Percentiles rank a stretch among this genome's conserved stretches.
Conservation (phyloP, 1,140 invertebrate genomes). For the Globodera ellingtonae region DNA sequence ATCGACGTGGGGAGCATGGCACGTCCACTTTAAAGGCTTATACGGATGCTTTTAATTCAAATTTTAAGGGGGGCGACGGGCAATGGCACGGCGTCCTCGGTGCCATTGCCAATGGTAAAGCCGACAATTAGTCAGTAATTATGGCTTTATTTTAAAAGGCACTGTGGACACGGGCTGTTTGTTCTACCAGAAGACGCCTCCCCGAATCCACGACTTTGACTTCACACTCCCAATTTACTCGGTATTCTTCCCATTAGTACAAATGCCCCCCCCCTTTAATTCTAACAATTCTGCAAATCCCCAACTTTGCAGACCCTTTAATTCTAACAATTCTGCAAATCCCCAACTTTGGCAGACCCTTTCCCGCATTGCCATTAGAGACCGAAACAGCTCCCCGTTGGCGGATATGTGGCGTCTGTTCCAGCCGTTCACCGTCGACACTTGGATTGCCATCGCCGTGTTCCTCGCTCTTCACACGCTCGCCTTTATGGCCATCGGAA, state of each 20-base stretch:
- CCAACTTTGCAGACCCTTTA: neutral
- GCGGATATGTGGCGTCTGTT: conserved; percentile 10
- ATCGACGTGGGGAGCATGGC: conserved; percentile 38
- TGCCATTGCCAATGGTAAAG: conserved; percentile 32
- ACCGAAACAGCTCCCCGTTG: conserved; percentile 1
- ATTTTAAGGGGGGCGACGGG: neutral
- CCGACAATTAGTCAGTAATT: neutral
- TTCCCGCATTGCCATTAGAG: neutral
- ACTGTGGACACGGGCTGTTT: conserved; percentile 45
- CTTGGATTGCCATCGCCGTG: neutral
- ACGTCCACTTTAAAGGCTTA: neutral
- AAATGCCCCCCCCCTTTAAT: too few species aligned
- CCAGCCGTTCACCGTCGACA: conserved; percentile 1
- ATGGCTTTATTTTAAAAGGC: neutral
- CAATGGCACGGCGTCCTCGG: conserved; percentile 46
- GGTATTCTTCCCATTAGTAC: neutral
- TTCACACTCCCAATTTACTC: conserved; percentile 43
- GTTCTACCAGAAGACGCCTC: conserved; percentile 40
- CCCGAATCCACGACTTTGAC: conserved; percentile 32
- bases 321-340: neutral
- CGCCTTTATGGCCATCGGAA: conserved; percentile 2
- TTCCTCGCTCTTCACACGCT: neutral
- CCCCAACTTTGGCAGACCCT: neutral
- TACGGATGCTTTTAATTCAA: too few species aligned
- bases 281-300: neutral